These are phyloP conservation scores for Oscheius sp. DNA, from an alignment of 2,888 invertebrate species.

Conservation along the genomic window DNA sequence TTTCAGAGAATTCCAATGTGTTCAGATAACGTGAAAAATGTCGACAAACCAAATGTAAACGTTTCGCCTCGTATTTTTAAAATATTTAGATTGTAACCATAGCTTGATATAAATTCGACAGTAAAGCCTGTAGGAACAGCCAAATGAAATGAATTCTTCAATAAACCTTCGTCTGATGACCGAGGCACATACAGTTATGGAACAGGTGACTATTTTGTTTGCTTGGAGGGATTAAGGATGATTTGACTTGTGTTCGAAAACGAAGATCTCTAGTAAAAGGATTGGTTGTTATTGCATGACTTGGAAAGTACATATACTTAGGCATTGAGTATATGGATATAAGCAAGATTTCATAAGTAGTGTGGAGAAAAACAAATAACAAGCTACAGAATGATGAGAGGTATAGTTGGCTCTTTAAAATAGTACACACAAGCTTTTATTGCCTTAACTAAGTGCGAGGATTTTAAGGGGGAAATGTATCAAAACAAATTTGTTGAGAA, in stretches of 20 bases:
- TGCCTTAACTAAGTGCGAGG: too few species aligned
- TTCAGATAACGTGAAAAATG: conserved; percentile 8
- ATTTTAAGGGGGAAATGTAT: too few species aligned
- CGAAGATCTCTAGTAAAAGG: background rate
- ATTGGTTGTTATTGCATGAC: conserved; percentile 9
- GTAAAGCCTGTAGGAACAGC: conserved; percentile 13
- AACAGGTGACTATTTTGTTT: conserved; percentile 18
- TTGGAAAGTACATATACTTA: background rate
- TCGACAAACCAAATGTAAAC: conserved; percentile 17
- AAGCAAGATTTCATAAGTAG: too few species aligned
- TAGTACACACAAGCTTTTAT: too few species aligned
- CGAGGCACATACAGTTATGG: conserved; percentile 20
- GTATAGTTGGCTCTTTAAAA: too few species aligned
- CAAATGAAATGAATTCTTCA: conserved; percentile 27
- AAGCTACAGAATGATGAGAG: too few species aligned
- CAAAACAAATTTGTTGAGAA: too few species aligned
- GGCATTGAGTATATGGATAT: background rate
- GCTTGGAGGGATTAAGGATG: background rate
- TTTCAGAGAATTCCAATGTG: too few species aligned
- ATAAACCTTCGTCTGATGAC: conserved; percentile 19
- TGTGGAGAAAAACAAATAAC: too few species aligned
- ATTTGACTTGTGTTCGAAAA: background rate
- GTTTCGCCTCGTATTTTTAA: background rate
- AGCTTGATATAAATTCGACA: conserved; percentile 31
- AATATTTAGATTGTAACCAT: conserved; percentile 25